Conservation (phyloP, 2,113 vertebrate genomes). For the Daboia siamensis region DNA sequence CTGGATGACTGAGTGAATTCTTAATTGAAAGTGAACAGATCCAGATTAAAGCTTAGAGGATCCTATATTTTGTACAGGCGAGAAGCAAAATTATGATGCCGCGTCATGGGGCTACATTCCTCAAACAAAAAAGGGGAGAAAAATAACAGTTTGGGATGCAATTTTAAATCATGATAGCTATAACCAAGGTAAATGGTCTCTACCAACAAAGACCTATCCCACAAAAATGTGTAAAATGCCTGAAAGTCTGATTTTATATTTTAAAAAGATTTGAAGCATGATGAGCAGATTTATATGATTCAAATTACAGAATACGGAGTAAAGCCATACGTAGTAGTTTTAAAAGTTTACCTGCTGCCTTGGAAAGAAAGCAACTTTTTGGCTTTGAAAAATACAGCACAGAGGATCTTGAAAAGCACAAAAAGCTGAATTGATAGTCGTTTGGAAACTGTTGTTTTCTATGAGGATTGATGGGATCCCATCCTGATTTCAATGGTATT, state of each 20-base stretch:
- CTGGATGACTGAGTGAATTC: neutral
- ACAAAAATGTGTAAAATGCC: neutral
- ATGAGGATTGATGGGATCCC: neutral
- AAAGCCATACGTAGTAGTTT: neutral
- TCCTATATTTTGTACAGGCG: neutral
- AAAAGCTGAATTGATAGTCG: neutral
- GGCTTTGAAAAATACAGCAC: neutral
- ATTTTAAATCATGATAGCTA: neutral
- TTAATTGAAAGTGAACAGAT: neutral
- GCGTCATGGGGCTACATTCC: neutral
- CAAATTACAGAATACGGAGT: neutral
- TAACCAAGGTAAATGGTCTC: neutral
- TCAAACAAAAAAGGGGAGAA: neutral
- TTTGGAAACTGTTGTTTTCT: neutral
- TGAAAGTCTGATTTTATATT: neutral
- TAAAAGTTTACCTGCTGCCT: neutral
- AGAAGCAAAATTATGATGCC: neutral
- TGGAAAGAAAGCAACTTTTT: neutral
- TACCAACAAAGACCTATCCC: neutral
- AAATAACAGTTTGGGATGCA: neutral
- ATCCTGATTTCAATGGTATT: neutral
- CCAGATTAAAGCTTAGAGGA: neutral
- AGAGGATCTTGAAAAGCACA: neutral
- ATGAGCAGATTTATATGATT: neutral
- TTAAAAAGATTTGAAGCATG: neutral